Percentiles rank a stretch among this genome's conserved stretches.
Evolutionary conservation across 2,113 vertebrate species (phyloP).

Genomic region (Perca fluviatilis): DNA sequence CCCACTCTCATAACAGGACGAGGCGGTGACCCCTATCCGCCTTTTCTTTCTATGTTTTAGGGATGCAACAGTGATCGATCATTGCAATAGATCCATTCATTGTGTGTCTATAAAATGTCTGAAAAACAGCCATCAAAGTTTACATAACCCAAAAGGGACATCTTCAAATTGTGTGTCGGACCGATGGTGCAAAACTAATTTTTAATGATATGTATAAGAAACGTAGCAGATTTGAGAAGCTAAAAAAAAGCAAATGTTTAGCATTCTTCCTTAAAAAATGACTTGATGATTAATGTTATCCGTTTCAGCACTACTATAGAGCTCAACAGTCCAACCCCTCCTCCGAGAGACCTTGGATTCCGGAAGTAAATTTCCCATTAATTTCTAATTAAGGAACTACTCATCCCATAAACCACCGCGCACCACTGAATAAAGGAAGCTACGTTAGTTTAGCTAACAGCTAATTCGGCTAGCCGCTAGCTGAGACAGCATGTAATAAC

Average conservation of each 20-base stretch:
- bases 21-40: constrained; percentile 19
- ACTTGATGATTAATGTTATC: not conserved
- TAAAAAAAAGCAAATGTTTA: no score
- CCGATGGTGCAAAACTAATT: no score
- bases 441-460: no score
- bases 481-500: no score
- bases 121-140: not conserved
- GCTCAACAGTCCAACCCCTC: no score
- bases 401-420: no score
- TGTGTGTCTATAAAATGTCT: not conserved
- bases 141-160: not conserved
- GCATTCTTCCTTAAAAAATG: not conserved
- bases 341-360: no score
- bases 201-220: no score
- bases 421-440: no score
- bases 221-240: not conserved
- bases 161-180: not conserved
- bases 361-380: no score
- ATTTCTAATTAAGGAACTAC: no score
- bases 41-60: not conserved
- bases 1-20: constrained; percentile 26
- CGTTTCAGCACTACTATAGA: not conserved
- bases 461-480: no score
- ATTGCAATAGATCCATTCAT: not conserved
- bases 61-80: not conserved